Evolutionary conservation across 2,797 vertebrate species (phyloP).

Genomic region (Pseudochromis fuscus): DNA sequence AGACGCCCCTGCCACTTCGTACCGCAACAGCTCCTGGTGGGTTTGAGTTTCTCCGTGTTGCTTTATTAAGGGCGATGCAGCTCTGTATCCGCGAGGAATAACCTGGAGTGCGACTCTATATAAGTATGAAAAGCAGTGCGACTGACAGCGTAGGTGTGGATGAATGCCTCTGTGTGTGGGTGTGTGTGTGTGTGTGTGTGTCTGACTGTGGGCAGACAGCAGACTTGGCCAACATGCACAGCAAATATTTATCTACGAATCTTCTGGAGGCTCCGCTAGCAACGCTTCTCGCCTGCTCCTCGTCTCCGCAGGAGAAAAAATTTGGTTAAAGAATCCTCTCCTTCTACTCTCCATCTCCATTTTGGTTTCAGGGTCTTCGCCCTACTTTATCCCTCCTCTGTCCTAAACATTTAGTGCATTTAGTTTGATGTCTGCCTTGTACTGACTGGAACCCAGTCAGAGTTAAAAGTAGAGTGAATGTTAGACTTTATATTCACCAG

Average conservation of each 20-base stretch:
- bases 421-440: background rate
- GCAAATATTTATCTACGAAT: constrained; percentile 78
- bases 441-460: background rate
- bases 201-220: constrained; percentile 41
- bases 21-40: background rate
- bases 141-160: constrained; percentile 16
- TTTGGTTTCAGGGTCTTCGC: background rate
- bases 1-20: constrained; percentile 17
- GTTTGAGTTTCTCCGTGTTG: constrained; percentile 49
- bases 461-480: no score
- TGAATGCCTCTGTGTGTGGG: background rate
- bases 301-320: constrained; percentile 34
- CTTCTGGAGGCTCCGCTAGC: constrained; percentile 42
- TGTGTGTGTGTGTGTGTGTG: constrained; percentile 14
- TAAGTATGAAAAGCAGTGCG: constrained; percentile 5
- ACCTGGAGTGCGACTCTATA: background rate
- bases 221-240: constrained; percentile 56
- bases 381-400: background rate
- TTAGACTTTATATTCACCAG: background rate
- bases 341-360: background rate
- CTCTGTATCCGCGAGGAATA: constrained; percentile 20
- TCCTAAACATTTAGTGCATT: constrained; percentile 2
- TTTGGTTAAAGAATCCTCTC: constrained; percentile 19
- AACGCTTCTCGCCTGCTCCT: constrained; percentile 34
- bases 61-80: constrained; percentile 28